These are phyloP conservation scores for Platycercus adscitus DNA, from an alignment of 2,113 vertebrate species.

Conservation along the genomic window DNA sequence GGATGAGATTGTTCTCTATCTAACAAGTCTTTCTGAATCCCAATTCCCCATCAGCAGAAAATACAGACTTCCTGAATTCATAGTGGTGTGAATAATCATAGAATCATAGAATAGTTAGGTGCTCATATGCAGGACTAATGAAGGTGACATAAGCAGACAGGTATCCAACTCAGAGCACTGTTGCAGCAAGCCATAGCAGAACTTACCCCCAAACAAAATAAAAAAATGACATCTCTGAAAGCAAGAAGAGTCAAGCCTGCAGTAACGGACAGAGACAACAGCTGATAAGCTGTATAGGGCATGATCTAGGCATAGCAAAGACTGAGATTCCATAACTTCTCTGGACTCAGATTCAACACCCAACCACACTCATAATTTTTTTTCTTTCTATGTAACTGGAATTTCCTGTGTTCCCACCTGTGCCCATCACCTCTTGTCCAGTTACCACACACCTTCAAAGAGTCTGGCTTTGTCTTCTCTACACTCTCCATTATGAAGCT, in stretches of 20 bases:
- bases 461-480: not conserved
- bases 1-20: not conserved
- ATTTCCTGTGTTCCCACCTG: rapidly evolving
- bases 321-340: not conserved
- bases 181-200: not conserved
- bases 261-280: not conserved
- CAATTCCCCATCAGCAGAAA: not conserved
- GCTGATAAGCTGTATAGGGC: not conserved
- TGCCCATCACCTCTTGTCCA: not conserved
- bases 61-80: not conserved
- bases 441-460: not conserved
- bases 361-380: not conserved
- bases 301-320: not conserved
- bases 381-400: not conserved
- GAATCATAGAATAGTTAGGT: not conserved
- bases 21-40: not conserved
- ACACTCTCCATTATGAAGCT: not conserved
- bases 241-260: not conserved
- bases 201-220: not conserved
- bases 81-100: not conserved
- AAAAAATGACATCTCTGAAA: not conserved
- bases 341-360: not conserved
- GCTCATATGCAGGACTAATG: not conserved
- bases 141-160: not conserved
- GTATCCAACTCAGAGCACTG: not conserved